Percentiles rank a stretch among this genome's conserved stretches.
These are phyloP conservation scores for Fissipunctia ypsillon DNA, from an alignment of 2,888 invertebrate species.

Conservation along the genomic window DNA sequence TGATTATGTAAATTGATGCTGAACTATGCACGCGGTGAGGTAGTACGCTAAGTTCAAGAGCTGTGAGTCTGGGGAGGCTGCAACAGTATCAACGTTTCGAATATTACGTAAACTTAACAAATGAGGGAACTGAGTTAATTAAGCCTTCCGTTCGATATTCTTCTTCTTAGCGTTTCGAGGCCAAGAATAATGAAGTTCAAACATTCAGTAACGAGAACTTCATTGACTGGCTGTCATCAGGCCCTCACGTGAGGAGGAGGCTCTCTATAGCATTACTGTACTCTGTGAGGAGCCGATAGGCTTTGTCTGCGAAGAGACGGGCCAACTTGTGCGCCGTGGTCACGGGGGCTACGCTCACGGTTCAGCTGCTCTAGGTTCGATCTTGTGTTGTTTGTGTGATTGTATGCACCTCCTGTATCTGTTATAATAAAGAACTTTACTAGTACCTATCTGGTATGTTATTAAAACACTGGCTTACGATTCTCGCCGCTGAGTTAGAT, in stretches of 20 bases:
- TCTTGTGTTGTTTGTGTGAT: not conserved
- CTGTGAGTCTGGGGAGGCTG: not conserved
- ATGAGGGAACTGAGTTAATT: not conserved
- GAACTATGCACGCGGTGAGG: no score
- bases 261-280: not conserved
- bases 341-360: not conserved
- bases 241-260: not conserved
- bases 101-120: conserved; percentile 4
- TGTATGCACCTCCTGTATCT: not conserved
- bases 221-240: not conserved
- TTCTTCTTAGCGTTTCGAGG: not conserved
- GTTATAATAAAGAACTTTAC: not conserved
- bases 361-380: not conserved
- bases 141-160: not conserved
- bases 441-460: conserved; percentile 4
- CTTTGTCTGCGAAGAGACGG: not conserved
- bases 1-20: not conserved
- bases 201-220: not conserved
- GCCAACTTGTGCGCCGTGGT: not conserved
- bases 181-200: not conserved
- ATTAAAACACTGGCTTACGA: conserved; percentile 26
- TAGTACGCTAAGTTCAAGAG: not conserved
- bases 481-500: conserved; percentile 5
- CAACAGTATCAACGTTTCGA: not conserved
- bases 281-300: not conserved